Conservation (phyloP, 2,113 vertebrate genomes). For the Alethe castanea region DNA sequence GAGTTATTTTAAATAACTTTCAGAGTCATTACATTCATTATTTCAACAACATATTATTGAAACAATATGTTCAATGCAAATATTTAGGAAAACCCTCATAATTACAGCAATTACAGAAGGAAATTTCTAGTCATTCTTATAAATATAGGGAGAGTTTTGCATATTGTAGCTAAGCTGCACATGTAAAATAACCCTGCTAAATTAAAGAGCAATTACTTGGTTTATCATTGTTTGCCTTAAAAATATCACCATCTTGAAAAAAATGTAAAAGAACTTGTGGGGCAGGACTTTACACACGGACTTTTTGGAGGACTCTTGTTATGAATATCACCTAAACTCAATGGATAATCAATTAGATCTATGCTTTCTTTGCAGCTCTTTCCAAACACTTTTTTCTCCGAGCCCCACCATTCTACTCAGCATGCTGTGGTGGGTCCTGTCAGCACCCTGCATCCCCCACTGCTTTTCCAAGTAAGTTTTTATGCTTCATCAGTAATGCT, state of each 20-base stretch:
- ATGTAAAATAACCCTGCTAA: background rate
- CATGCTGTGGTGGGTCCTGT: constrained; percentile 90
- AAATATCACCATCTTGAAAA: constrained; percentile 37
- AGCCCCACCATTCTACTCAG: constrained; percentile 77
- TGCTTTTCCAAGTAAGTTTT: constrained; percentile 95
- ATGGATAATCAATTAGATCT: constrained; percentile 64
- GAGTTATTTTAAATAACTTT: background rate
- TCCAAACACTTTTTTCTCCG: constrained; percentile 84
- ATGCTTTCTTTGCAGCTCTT: constrained; percentile 78
- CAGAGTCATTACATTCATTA: background rate
- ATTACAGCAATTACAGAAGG: background rate
- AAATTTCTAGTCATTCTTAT: background rate
- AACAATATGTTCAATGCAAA: background rate
- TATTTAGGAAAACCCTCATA: background rate
- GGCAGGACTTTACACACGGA: constrained; percentile 35
- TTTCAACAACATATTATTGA: background rate
- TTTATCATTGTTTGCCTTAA: constrained; percentile 21
- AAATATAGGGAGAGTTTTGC: background rate
- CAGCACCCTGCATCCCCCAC: constrained; percentile 80
- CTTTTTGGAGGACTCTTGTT: constrained; percentile 34
- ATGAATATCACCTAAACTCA: constrained; percentile 51
- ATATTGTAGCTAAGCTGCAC: background rate
- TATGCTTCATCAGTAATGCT: constrained; percentile 93
- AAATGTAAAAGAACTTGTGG: background rate
- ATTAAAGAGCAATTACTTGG: constrained; percentile 9